Evolutionary conservation across 2,113 vertebrate genomes (phyloP), one percentile per base, ranked within the genome.

Genomic region (Leptobrachium leishanense): DNA sequence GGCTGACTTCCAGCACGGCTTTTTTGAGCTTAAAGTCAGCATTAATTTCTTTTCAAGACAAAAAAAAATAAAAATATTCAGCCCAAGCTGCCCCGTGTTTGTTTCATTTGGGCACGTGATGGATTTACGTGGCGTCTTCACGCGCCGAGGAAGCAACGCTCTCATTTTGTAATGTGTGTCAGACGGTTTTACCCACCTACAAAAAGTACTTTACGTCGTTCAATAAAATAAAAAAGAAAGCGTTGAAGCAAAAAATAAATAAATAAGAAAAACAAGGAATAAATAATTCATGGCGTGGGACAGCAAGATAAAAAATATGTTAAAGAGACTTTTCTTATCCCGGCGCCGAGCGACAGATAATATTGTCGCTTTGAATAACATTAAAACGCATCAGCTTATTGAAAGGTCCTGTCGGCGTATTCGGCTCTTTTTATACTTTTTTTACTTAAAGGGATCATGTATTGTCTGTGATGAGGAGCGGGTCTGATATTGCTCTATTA

Each of bases 291-390:
- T 64, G n/a, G 39, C 20, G 55, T 64, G 62, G 62, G 62, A 64
- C 62, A 64, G 2, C 0, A 46, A 63, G 57, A 74, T 44, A 3
- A 74, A n/a, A 74, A n/a, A 15, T 20, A 40, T 40, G 57, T 64
- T n/a, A 62, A 13, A 74, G 43, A 43, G 55, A 59, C 54, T 59
- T 62, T 62, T 74, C 72, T 74, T 64, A 74, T 74, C 40, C n/a
- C 42, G n/a, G 31, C 57, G 5, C 40, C 11, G 64, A 74, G 11
- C 43, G 42, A 42, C 15, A 46, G 57, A 62, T 64, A 74, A 74
- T 43, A 44, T 64, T 64, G 55, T 64, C 39, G 44, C 72, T 59
- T 59, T 64, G 44, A 62, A 74, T 43, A 46, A 55, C 43, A 62
- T 59, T 55, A 62, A 55, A 55, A 64, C 55, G 57, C n/a, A 9